Conservation (phyloP, 2,888 invertebrate genomes). For the Plebejus melissa region DNA sequence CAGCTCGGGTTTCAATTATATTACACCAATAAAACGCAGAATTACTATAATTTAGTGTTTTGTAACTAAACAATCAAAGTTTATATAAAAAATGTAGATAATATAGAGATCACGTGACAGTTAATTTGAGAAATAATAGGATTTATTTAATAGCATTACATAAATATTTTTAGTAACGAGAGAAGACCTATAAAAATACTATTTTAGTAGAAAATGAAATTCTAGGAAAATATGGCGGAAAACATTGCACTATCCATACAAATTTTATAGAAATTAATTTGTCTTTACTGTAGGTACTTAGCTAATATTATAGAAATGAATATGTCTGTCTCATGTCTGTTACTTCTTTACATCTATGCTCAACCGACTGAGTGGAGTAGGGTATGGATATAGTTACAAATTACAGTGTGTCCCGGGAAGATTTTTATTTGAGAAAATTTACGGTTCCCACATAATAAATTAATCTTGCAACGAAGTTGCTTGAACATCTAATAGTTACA, state of each 20-base stretch:
- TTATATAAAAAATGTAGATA: neutral
- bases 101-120: neutral
- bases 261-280: neutral
- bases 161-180: neutral
- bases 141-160: neutral
- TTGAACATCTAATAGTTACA: neutral
- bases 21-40: neutral
- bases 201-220: no score
- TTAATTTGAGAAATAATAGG: neutral
- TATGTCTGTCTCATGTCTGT: no score
- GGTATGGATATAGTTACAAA: no score
- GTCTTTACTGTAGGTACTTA: no score
- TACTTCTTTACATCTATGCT: no score
- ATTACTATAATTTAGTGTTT: neutral
- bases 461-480: neutral
- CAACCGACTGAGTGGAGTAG: no score
- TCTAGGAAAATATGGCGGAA: neutral
- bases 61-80: slow-evolving; percentile 4
- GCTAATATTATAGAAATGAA: no score
- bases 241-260: neutral
- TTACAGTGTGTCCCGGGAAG: no score
- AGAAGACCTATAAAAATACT: no score
- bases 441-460: neutral
- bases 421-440: neutral
- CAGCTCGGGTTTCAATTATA: slow-evolving; percentile 2